Percentiles rank a stretch among this genome's conserved stretches.
Evolutionary conservation across 1,140 invertebrate species (phyloP).

Genomic region (Drosophila malerkotliana): DNA sequence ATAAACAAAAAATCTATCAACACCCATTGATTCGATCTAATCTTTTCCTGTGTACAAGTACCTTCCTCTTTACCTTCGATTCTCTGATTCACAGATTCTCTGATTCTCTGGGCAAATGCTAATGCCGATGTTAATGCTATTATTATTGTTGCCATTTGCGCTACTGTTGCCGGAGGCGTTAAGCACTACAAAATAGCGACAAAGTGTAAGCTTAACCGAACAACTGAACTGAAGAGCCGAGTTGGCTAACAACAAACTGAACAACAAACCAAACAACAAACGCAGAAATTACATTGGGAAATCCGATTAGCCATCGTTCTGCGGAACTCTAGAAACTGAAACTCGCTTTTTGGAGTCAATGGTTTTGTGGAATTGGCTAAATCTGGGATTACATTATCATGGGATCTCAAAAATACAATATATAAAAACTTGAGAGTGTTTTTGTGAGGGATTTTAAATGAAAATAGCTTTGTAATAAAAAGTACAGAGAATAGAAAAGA

Average conservation of each 20-base stretch:
- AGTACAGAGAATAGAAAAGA: not conserved
- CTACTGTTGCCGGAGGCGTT: conserved; percentile 52
- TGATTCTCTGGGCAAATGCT: conserved; percentile 27
- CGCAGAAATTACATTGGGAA: conserved; percentile 45
- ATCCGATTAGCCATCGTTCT: conserved; percentile 68
- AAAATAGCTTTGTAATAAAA: not conserved
- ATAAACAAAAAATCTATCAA: not conserved
- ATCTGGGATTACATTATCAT: conserved; percentile 40
- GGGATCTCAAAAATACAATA: conserved; percentile 4
- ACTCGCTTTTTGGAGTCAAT: conserved; percentile 37
- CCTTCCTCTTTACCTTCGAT: conserved; percentile 12
- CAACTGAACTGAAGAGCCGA: conserved; percentile 16
- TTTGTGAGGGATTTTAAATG: not conserved
- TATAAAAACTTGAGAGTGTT: not conserved
- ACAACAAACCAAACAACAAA: conserved; percentile 4
- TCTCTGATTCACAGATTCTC: conserved; percentile 7
- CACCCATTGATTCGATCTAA: not conserved
- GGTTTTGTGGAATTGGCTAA: conserved; percentile 35
- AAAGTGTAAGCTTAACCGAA: conserved; percentile 58
- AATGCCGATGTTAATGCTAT: conserved; percentile 52
- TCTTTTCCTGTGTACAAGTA: conserved; percentile 15
- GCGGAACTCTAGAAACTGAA: conserved; percentile 46
- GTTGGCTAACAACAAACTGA: conserved; percentile 9
- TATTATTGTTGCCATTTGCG: conserved; percentile 50
- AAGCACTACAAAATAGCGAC: conserved; percentile 64